Evolutionary conservation across 2,888 invertebrate species (phyloP).

Genomic region (Marasmarcha lunaedactyla): DNA sequence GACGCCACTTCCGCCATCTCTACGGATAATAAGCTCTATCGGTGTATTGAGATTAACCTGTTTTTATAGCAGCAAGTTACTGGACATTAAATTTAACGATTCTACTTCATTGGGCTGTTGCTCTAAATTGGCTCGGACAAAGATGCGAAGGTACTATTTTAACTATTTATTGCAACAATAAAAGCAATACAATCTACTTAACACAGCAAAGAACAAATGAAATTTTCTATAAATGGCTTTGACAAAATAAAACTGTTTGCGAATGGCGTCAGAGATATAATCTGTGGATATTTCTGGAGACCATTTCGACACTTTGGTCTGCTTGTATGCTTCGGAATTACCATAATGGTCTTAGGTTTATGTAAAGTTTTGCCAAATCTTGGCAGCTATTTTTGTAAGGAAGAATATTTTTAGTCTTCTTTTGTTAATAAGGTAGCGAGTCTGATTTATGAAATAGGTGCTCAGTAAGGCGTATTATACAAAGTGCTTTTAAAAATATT

Average conservation of each 20-base stretch:
- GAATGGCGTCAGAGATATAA: not conserved
- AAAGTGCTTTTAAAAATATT: too few species aligned
- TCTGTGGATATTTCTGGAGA: too few species aligned
- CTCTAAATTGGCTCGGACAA: conserved; percentile 51
- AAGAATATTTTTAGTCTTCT: too few species aligned
- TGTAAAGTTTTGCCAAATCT: too few species aligned
- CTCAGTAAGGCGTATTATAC: too few species aligned
- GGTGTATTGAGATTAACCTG: conserved; percentile 68
- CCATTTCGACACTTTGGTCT: too few species aligned
- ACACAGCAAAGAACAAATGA: not conserved
- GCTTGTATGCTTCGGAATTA: too few species aligned
- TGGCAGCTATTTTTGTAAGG: too few species aligned
- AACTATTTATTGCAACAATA: conserved; percentile 28
- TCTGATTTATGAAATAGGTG: too few species aligned
- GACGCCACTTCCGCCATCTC: too few species aligned
- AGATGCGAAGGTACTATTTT: conserved; percentile 40
- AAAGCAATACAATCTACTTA: conserved; percentile 1
- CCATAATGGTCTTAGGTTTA: too few species aligned
- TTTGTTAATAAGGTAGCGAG: too few species aligned
- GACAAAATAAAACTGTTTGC: not conserved
- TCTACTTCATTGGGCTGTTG: conserved; percentile 50
- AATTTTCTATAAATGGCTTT: not conserved
- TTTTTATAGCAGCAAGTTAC: conserved; percentile 63
- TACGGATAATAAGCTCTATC: conserved; percentile 44
- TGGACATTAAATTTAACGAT: conserved; percentile 65